Evolutionary conservation across 2,113 vertebrate species (phyloP).

Genomic region (Ageneiosus marmoratus): DNA sequence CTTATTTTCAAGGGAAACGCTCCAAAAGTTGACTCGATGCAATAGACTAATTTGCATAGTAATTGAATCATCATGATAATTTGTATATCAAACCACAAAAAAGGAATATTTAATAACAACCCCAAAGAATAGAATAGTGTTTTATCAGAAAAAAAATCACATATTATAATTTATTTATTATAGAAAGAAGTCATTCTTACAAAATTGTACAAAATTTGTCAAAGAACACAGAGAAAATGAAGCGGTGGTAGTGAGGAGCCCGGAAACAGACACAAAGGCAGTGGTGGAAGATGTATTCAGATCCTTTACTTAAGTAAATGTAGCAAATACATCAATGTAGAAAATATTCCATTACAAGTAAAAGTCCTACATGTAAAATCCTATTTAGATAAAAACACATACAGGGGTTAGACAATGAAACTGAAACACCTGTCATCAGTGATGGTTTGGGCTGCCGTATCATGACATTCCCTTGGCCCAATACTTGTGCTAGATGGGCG

Average conservation of each 20-base stretch:
- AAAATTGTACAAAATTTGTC: neutral
- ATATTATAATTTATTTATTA: neutral
- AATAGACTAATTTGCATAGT: neutral
- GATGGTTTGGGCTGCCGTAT: too few relatives aligned
- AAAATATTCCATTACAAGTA: too few relatives aligned
- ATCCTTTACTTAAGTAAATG: too few relatives aligned
- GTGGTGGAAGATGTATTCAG: too few relatives aligned
- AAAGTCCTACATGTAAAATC: too few relatives aligned
- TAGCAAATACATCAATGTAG: too few relatives aligned
- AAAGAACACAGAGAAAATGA: neutral
- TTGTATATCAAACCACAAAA: neutral
- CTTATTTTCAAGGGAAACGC: neutral
- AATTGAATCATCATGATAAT: neutral
- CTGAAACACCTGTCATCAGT: too few relatives aligned
- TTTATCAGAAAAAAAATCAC: neutral
- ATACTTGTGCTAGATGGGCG: too few relatives aligned
- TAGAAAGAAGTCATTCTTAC: neutral
- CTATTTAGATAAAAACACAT: too few relatives aligned
- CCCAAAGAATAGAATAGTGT: neutral
- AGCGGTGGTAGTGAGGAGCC: neutral
- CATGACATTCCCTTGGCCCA: too few relatives aligned
- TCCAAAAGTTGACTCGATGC: neutral
- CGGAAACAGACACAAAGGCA: neutral
- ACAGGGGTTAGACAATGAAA: too few relatives aligned
- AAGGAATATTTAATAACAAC: neutral